A percentile compares a stretch with the other conserved stretches of the same genome.
These are phyloP conservation scores for Lamellibrachia columna DNA, from an alignment of 2,888 invertebrate genomes.

Conservation along the genomic window DNA sequence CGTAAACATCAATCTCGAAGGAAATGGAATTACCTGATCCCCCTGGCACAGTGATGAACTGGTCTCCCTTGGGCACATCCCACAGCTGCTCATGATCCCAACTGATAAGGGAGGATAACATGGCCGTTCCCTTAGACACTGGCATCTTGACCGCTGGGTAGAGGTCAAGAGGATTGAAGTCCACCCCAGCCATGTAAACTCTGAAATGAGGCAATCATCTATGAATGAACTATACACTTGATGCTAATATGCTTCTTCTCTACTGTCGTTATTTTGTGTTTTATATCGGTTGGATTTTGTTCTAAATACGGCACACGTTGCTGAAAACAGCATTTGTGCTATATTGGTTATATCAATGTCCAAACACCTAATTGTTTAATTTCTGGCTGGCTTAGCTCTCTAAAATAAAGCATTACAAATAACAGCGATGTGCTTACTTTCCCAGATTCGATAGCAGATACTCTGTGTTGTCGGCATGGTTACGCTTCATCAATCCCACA, in stretches of 20 bases:
- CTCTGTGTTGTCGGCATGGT: conserved; percentile 77
- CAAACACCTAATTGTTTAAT: conserved; percentile 67
- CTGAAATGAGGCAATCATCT: conserved; percentile 59
- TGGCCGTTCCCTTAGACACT: conserved; percentile 86
- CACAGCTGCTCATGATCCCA: conserved; percentile 92
- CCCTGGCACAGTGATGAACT: conserved; percentile 45
- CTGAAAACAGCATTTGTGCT: too few species aligned
- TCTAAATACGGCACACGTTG: too few species aligned
- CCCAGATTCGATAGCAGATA: conserved; percentile 84
- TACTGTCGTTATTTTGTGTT: too few species aligned
- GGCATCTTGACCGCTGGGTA: conserved; percentile 76
- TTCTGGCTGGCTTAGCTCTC: too few species aligned
- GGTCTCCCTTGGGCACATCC: conserved; percentile 68
- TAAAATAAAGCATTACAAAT: too few species aligned
- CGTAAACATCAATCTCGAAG: conserved; percentile 54
- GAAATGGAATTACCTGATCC: conserved; percentile 43
- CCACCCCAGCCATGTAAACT: conserved; percentile 81
- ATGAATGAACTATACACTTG: background rate
- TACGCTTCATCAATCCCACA: conserved; percentile 86
- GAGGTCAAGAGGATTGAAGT: conserved; percentile 78
- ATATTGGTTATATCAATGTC: too few species aligned
- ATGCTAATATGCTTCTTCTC: too few species aligned
- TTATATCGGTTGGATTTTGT: too few species aligned
- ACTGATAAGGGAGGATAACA: conserved; percentile 82
- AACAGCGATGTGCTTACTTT: conserved; percentile 71